Percentiles rank a stretch among this genome's conserved stretches.
phyloP scores from a whole-genome alignment of 1,140 invertebrate genomes.

The Chionoecetes opilio region DNA sequence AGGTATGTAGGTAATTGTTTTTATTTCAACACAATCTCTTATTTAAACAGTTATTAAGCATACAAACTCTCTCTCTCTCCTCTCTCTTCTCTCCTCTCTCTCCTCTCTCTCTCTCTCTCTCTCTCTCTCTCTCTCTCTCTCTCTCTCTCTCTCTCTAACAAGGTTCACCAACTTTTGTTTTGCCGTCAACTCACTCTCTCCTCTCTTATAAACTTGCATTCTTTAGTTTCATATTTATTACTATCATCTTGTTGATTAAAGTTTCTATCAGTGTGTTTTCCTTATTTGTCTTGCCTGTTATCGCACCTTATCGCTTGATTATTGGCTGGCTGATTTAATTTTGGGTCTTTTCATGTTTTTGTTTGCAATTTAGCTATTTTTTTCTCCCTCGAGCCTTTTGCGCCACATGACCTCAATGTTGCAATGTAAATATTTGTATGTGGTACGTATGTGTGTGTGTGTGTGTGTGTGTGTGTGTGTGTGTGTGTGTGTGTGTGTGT shows the following conservation, averaged over 20 bases:
- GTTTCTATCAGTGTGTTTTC: neutral
- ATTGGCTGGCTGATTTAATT: neutral
- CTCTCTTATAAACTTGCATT: neutral
- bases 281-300: neutral
- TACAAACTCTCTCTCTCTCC: neutral
- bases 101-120: neutral
- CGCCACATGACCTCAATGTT: neutral
- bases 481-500: too few species aligned
- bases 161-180: too few species aligned
- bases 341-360: neutral
- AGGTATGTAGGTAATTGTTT: neutral
- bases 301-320: neutral
- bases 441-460: too few species aligned
- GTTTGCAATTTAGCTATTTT: neutral
- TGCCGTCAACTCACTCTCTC: conserved; percentile 24
- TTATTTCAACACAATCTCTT: neutral
- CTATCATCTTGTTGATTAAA: neutral
- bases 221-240: neutral
- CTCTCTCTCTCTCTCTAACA: conserved; percentile 3
- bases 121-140: conserved; percentile 27
- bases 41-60: too few species aligned
- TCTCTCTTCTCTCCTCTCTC: neutral
- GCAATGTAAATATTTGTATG: too few species aligned
- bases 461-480: too few species aligned
- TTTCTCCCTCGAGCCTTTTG: neutral